phyloP scores from a whole-genome alignment of 2,113 vertebrate genomes.

The Zosterops lateralis region DNA sequence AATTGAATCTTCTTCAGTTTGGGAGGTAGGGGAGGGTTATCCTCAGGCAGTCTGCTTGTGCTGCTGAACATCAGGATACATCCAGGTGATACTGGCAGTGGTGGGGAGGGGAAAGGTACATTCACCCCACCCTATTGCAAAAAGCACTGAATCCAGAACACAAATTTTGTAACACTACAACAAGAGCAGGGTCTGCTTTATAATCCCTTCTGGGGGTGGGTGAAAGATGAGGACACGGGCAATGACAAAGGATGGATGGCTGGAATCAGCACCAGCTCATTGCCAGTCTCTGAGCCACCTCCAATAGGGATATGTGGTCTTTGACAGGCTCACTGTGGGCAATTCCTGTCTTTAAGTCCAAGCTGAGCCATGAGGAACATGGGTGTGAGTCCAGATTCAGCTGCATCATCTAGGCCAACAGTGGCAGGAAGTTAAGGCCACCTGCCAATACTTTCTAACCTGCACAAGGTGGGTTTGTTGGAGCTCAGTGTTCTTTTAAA shows the following conservation, averaged over 20 bases:
- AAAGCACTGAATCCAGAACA: background rate
- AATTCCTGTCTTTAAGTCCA: background rate
- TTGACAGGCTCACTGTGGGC: background rate
- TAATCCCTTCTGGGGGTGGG: background rate
- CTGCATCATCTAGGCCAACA: background rate
- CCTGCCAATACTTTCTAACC: background rate
- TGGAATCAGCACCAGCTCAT: background rate
- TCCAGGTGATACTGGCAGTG: fast-evolving
- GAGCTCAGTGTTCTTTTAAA: background rate
- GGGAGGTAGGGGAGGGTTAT: background rate
- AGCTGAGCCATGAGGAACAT: background rate
- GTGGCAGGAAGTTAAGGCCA: background rate
- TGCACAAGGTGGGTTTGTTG: background rate
- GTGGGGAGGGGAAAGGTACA: background rate
- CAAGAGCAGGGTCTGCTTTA: background rate
- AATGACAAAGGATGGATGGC: background rate
- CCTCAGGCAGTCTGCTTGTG: background rate
- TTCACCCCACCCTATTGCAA: background rate
- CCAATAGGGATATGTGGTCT: fast-evolving
- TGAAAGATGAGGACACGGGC: background rate
- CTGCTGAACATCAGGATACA: background rate
- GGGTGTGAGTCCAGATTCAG: background rate
- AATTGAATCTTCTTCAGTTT: background rate
- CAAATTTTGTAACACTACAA: background rate
- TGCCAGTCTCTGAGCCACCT: background rate